Evolutionary conservation across 2,113 vertebrate genomes (phyloP).

Genomic region (Martes martes): DNA sequence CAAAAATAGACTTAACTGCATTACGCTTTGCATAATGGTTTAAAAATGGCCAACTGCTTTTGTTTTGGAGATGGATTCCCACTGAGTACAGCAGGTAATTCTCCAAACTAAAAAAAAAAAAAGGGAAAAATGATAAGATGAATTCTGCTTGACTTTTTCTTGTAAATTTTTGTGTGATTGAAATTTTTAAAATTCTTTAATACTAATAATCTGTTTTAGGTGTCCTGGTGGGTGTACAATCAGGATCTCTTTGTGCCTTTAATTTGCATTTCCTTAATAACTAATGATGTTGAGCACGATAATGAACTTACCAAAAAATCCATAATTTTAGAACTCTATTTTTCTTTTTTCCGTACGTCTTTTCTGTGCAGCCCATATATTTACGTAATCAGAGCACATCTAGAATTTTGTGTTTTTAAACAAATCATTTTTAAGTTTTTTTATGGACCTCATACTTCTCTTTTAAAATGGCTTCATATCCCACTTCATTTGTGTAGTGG

Average conservation of each 20-base stretch:
- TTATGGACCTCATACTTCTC: background rate
- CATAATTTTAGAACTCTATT: background rate
- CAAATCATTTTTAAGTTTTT: background rate
- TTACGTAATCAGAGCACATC: background rate
- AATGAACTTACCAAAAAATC: background rate
- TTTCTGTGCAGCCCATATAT: background rate
- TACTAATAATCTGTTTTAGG: background rate
- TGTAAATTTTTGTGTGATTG: background rate
- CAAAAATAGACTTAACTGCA: background rate
- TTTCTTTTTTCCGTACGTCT: background rate
- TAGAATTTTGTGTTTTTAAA: slow-evolving; percentile 11
- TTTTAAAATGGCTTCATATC: background rate
- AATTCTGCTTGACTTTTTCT: background rate
- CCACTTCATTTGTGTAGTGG: background rate
- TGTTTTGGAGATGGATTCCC: background rate
- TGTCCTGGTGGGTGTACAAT: background rate
- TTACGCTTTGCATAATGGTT: slow-evolving; percentile 6
- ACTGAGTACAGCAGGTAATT: background rate
- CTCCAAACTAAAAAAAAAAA: background rate
- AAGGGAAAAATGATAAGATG: background rate
- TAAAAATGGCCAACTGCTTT: slow-evolving; percentile 25
- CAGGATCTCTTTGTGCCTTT: background rate
- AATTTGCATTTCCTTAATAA: background rate
- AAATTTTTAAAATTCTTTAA: background rate
- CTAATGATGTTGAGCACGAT: background rate